phyloP scores from a whole-genome alignment of 35 echinoderm and acorn worm genomes.

The Nesometra sesokonis region DNA sequence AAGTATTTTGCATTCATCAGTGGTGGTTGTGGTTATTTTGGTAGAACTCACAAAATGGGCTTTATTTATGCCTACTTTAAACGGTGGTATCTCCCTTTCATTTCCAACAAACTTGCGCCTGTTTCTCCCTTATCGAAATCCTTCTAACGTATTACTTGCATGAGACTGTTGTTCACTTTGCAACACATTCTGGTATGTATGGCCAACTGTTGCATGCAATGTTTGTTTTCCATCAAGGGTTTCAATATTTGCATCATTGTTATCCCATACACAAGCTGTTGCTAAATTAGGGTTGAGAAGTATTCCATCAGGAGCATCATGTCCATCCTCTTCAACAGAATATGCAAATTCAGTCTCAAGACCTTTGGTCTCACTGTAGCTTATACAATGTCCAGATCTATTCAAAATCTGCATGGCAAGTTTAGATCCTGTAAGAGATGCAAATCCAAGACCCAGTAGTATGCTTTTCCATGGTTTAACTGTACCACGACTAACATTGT shows the following conservation, averaged over 20 bases:
- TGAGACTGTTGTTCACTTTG: not conserved
- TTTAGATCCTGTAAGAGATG: conserved; percentile 79
- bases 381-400: conserved; percentile 51
- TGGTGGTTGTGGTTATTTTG: not conserved
- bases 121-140: conserved; percentile 39
- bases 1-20: not conserved
- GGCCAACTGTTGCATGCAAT: conserved; percentile 58
- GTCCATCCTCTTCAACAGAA: conserved; percentile 26
- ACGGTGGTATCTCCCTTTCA: conserved; percentile 31
- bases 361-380: conserved; percentile 62
- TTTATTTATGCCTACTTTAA: conserved; percentile 26
- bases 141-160: not conserved
- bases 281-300: conserved; percentile 24
- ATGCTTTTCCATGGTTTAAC: conserved; percentile 78
- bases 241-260: conserved; percentile 58
- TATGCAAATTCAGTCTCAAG: conserved; percentile 71
- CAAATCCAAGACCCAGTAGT: conserved; percentile 34
- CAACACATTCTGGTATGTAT: conserved; percentile 64
- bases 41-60: conserved; percentile 25
- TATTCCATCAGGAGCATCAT: conserved; percentile 58
- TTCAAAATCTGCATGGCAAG: conserved; percentile 41
- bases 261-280: conserved; percentile 51
- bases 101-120: conserved; percentile 28
- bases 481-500: conserved; percentile 42
- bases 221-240: conserved; percentile 75